Base-by-base conservation (phyloP, 2,113 vertebrate genomes). In the Chloroceryle aenea region DNA sequence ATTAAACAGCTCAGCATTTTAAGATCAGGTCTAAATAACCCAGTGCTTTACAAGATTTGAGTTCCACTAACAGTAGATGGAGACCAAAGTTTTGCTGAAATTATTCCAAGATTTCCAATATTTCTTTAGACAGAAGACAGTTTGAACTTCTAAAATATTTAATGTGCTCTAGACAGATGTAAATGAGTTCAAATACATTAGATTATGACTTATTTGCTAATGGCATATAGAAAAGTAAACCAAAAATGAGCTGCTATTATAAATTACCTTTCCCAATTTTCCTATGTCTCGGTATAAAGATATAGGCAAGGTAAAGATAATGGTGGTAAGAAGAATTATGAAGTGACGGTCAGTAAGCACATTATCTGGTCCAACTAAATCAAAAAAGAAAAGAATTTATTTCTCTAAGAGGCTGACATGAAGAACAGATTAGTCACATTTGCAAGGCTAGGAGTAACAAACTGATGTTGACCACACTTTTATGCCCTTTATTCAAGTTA, bases 241-340 rank as follows among this genome's bases (percentile, higher is more conserved):
- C 12, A 83, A 45, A 89, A 74, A 63, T 56, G 36, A 86, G n/a
- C 7, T 59, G 6, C n/a, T 69, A 64, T 88, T 95, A 82, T 69
- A 42, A 88, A 95, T 96, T 97, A 99, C 99, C 99, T 99, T 99
- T 94, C 99, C 99, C 38, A 99, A 97, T 93, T 98, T 99, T 69
- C 98, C 98, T 95, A 99, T 98, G 83, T 99, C 98, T 79, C 97
- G 98, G 97, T 99, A 99, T 56, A 99, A 97, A 30, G 99, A 99
- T 74, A 99, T 94, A 52, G 99, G 99, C 83, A 99, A 94, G 8
- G 98, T 99, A 96, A 99, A 98, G 29, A 97, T 52, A 67, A 99
- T 11, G 4, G 99, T 99, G 45, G 98, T 98, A 64, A 98, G 73
- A 45, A 99, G 64, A 95, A 99, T 99, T 77, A 99, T 98, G 97